Evolutionary conservation across 2,113 vertebrate species (phyloP).

Genomic region (Mellivora capensis): DNA sequence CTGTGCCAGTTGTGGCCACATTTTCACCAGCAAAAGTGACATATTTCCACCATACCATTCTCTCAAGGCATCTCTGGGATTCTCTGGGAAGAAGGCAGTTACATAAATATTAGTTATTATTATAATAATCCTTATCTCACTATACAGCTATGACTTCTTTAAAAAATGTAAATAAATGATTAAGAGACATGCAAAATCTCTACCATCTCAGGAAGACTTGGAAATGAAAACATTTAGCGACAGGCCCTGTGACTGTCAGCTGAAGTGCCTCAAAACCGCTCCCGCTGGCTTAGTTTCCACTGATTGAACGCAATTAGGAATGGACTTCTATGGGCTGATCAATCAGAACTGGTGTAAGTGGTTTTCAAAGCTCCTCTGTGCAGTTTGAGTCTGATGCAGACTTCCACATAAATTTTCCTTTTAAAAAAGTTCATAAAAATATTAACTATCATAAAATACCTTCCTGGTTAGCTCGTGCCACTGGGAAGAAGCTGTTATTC

Average conservation of each 20-base stretch:
- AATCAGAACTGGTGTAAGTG: conserved; percentile 26
- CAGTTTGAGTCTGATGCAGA: conserved; percentile 52
- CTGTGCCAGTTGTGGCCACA: neutral
- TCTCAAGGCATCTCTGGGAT: conserved; percentile 23
- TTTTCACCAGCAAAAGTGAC: conserved; percentile 6
- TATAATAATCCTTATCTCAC: conserved; percentile 44
- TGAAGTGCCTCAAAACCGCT: conserved; percentile 51
- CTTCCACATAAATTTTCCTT: conserved; percentile 64
- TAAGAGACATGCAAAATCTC: conserved; percentile 47
- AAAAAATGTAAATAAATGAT: conserved; percentile 47
- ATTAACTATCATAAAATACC: conserved; percentile 79
- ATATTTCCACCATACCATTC: neutral
- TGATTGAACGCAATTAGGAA: conserved; percentile 60
- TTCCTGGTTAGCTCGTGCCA: conserved; percentile 73
- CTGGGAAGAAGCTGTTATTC: conserved; percentile 80
- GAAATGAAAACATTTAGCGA: conserved; percentile 21
- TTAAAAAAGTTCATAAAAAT: conserved; percentile 71
- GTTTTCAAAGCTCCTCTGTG: conserved; percentile 53
- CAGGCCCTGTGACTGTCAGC: conserved; percentile 42
- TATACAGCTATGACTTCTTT: neutral
- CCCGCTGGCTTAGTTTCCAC: neutral
- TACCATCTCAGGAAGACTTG: conserved; percentile 13
- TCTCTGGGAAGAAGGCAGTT: conserved; percentile 31
- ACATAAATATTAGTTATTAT: conserved; percentile 26
- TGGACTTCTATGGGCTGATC: conserved; percentile 60